phyloP scores from a whole-genome alignment of 1,140 invertebrate genomes.

The Nixonia krombeini region DNA sequence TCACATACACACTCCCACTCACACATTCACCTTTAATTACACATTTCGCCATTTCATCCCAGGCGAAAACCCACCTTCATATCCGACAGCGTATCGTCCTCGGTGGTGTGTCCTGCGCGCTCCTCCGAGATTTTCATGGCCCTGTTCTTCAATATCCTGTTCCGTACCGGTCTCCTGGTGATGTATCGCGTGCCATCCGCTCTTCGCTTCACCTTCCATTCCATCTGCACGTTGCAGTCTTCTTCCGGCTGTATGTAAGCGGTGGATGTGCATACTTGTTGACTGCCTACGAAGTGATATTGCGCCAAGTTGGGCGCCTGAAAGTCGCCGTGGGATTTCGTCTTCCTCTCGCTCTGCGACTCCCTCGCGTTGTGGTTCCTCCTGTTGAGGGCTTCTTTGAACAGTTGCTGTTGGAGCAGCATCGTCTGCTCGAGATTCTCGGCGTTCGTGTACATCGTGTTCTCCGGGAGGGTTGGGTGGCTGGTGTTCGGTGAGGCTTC shows the following conservation, averaged over 20 bases:
- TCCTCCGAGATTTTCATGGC: slow-evolving; percentile 80
- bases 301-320: slow-evolving; percentile 75
- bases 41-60: no score
- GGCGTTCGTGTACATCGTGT: slow-evolving; percentile 82
- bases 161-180: slow-evolving; percentile 80
- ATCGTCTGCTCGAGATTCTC: slow-evolving; percentile 83
- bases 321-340: slow-evolving; percentile 65
- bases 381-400: slow-evolving; percentile 74
- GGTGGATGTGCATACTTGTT: slow-evolving; percentile 68
- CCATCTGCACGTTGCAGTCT: slow-evolving; percentile 74
- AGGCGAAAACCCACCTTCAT: slow-evolving; percentile 79
- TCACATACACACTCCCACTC: no score
- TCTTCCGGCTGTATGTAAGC: slow-evolving; percentile 60
- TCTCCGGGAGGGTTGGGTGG: slow-evolving; percentile 56
- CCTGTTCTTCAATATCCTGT: slow-evolving; percentile 79
- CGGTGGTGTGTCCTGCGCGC: slow-evolving; percentile 81
- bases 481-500: slow-evolving; percentile 20
- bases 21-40: no score
- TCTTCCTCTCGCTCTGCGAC: slow-evolving; percentile 51
- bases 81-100: slow-evolving; percentile 87
- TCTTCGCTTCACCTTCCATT: slow-evolving; percentile 86
- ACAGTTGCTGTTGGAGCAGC: slow-evolving; percentile 80
- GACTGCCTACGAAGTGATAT: slow-evolving; percentile 76
- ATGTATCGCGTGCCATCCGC: slow-evolving; percentile 87
- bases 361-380: slow-evolving; percentile 58